Base-by-base conservation (phyloP, 2,888 invertebrate genomes). In the Nemotelus nigrinus region DNA sequence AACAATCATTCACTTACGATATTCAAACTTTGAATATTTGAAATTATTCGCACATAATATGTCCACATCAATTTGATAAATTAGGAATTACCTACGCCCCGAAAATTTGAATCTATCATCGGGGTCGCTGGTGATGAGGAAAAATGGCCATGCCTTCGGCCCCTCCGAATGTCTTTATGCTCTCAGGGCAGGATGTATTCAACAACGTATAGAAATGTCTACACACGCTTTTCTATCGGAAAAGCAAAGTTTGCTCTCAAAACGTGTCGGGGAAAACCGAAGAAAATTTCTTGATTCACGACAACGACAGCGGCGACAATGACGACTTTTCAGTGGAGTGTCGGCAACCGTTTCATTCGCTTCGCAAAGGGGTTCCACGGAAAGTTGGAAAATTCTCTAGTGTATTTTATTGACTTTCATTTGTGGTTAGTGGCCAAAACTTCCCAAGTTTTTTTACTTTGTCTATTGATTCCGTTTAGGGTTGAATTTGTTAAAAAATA, bases 331-430 rank as follows among this genome's bases (percentile, higher is more conserved):
- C 82, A 85, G 84, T 85, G 84, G 84, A 85, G 84, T 83, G 83
- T 83, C 84, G 83, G 84, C 84, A 85, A 85, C 84, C 85, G 85
- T 78, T 78, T 78, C 74, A 74, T 77, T 78, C 78, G 78, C 74
- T 78, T 77, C 77, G 67, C n/a, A 65, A 44, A 60, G 65, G 44
- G 53, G 44, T 76, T 77, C 72, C 63, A 60, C 74, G 63, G 63
- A 39, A 41, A 43, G 63, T 75, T 64, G 76, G 77, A 77, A 45
- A 72, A 78, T 77, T 72, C 77, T 76, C 67, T 72, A 65, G 72
- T 76, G 76, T 71, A 72, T 60, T 65, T 60, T 76, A 76, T 71
- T 76, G 78, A 76, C 77, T 71, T 71, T 65, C 76, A 64, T 71
- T 58, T 44, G 76, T 25, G 68, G 78, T 67, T 76, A 74, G 60